Base-by-base conservation (phyloP, 2,113 vertebrate species). In the Castor canadensis region DNA sequence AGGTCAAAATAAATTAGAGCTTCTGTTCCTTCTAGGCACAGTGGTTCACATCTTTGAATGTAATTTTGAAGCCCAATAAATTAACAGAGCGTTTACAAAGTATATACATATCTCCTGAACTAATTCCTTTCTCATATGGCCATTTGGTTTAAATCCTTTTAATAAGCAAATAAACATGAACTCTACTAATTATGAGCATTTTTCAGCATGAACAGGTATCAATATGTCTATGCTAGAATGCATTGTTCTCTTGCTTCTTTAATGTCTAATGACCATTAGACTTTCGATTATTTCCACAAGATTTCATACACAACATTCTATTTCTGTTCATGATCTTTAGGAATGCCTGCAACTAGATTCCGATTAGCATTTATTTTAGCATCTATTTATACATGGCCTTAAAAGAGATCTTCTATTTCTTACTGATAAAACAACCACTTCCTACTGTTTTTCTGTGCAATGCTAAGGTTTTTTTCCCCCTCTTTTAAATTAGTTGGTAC, bases 121-220 rank as follows among this genome's bases (percentile, higher is more conserved):
- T 7, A 20, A 20, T 49, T 49, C 45, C 9, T 87, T 75, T 69
- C 92, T 71, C 45, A 80, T 60, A 54, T 45, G 30, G 15, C 40
- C 77, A 62, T 77, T 64, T 88, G 87, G n/a, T 32, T 32, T 45
- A 80, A 90, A 45, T 30, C 9, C 35, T 93, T 82, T 49, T 43
- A 67, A 20, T 45, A 58, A 91, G 56, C 40, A 80, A 8, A 67
- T 26, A 43, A 75, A 86, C 30, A 83, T 60, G 87, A 1, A 86
- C 20, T 35, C 52, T 94, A 60, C 66, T 96, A 91, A 94, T 88
- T 66, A 96, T 88, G 93, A 97, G 77, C 28, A 89, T 45, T 97
- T 94, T 11, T 88, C 54, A 82, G 67, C 19, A 89, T 47, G 93
- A 84, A 92, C 19, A 35, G 45, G 30, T 0, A 2, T 69, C 43